Base-by-base conservation (phyloP, 2,113 vertebrate genomes). In the Tor tambroides region DNA sequence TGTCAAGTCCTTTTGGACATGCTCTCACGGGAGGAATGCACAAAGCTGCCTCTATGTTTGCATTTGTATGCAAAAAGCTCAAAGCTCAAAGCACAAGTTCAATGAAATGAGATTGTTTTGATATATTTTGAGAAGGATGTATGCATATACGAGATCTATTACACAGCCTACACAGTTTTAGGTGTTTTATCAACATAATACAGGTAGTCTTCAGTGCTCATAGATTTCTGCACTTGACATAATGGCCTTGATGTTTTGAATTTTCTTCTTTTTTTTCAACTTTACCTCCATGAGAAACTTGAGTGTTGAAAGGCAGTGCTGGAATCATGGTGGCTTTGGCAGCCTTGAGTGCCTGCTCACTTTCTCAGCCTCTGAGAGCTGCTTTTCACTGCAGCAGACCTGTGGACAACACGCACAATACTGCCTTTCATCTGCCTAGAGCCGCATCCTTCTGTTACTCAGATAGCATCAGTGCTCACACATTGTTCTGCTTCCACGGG, bases 381-480 rank as follows among this genome's bases (percentile, higher is more conserved):
- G 69, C 43, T 78, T 75, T 75, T 75, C 41, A 46, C 69, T 72
- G 69, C 69, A 35, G 28, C 75, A 54, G 49, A 78, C 32, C 77
- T 80, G 54, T 59, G 32, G 78, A 65, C 59, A 65, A 65, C 80
- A 30, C 43, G 30, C 76, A 89, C 88, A 89, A 87, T 82, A 84
- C 71, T 77, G 71, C 69, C 86, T 85, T 87, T 89, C 88, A 87
- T 80, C 86, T 85, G 59, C 71, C 38, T 30, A 51, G n/a, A 51
- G 35, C 59, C 26, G 78, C 63, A 59, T 83, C 83, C 79, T 79
- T 89, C 85, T 80, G 67, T 78, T 32, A 61, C 43, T 38, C 61
- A 38, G 88, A 89, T 89, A 87, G 83, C 83, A 89, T 89, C 86
- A 56, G 67, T 78, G 84, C 88, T 82, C 82, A 76, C 54, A 84